Evolutionary conservation across 2,113 vertebrate genomes (phyloP).

Genomic region (Ginglymostoma cirratum): DNA sequence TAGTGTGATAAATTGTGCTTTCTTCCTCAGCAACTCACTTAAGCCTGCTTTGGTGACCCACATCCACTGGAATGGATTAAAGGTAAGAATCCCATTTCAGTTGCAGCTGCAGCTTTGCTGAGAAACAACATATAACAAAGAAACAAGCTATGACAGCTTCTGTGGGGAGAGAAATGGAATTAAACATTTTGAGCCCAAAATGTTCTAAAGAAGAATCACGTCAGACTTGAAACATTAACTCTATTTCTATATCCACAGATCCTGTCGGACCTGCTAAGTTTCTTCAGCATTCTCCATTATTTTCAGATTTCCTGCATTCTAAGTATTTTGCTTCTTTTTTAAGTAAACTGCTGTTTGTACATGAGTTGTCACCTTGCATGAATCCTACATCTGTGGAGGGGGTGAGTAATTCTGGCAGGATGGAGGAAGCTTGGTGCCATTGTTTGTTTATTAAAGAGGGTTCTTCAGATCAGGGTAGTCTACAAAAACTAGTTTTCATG

Average conservation of each 20-base stretch:
- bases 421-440: not conserved
- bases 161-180: not conserved
- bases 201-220: too few relatives aligned
- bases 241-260: too few relatives aligned
- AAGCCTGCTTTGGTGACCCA: not conserved
- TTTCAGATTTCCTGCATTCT: too few relatives aligned
- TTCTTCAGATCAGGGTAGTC: not conserved
- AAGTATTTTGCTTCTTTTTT: too few relatives aligned
- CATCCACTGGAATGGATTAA: slow-evolving; percentile 7
- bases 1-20: not conserved
- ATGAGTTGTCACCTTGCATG: not conserved
- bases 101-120: not conserved
- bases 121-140: not conserved
- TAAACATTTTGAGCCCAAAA: too few relatives aligned
- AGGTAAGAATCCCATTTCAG: not conserved
- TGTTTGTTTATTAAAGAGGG: not conserved
- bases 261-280: too few relatives aligned
- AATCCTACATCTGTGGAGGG: not conserved
- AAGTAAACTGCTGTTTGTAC: too few relatives aligned
- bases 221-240: too few relatives aligned
- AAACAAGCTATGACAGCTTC: not conserved
- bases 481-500: not conserved
- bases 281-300: too few relatives aligned
- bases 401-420: not conserved
- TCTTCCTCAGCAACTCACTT: slow-evolving; percentile 25